These are phyloP conservation scores for Drosophila seguyi DNA, from an alignment of 1,140 invertebrate species.

Conservation along the genomic window DNA sequence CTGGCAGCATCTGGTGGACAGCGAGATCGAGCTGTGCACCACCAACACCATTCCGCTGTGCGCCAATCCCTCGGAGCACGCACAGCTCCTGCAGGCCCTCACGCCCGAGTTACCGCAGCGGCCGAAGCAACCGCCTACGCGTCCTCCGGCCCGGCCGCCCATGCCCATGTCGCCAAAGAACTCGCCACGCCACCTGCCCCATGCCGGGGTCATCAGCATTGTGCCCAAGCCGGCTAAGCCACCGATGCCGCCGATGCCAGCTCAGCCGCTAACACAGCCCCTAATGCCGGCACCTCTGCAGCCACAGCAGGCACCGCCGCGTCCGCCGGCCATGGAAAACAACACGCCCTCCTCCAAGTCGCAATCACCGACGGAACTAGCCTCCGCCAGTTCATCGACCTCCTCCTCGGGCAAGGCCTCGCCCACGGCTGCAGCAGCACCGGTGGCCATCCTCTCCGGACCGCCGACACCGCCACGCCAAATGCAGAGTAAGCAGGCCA, in stretches of 20 bases:
- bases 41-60: conserved; percentile 93
- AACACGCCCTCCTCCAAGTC: conserved; percentile 80
- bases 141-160: conserved; percentile 86
- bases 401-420: conserved; percentile 74
- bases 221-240: conserved; percentile 85
- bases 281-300: conserved; percentile 86
- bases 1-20: conserved; percentile 92
- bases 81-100: conserved; percentile 77
- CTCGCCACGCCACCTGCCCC: conserved; percentile 83
- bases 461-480: conserved; percentile 79
- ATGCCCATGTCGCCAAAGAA: conserved; percentile 86
- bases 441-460: conserved; percentile 36
- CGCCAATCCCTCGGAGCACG: conserved; percentile 81
- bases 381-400: conserved; percentile 57
- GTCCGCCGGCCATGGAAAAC: conserved; percentile 71
- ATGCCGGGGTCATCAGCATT: conserved; percentile 82
- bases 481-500: conserved; percentile 69
- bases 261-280: conserved; percentile 86
- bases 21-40: conserved; percentile 93
- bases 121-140: conserved; percentile 87
- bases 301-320: conserved; percentile 85
- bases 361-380: conserved; percentile 69
- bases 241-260: conserved; percentile 85
- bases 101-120: conserved; percentile 86
- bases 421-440: conserved; percentile 32